These are phyloP conservation scores for Acanthornis magna DNA, from an alignment of 2,797 vertebrate species.

Conservation along the genomic window DNA sequence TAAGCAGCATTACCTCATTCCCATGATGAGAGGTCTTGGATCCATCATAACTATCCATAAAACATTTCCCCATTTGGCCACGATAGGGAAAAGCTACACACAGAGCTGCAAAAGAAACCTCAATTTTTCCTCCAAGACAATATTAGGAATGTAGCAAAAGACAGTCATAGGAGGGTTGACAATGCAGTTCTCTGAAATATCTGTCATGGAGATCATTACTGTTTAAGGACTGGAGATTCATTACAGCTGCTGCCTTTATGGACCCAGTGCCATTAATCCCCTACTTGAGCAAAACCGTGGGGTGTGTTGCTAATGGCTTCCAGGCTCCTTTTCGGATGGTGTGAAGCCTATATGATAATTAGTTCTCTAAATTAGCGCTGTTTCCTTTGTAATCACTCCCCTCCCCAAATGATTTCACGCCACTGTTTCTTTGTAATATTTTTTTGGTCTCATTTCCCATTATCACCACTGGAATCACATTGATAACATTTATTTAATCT, in stretches of 20 bases:
- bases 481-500: slow-evolving; percentile 45
- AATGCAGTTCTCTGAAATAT: not conserved
- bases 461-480: slow-evolving; percentile 47
- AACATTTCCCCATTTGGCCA: not conserved
- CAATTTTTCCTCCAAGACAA: not conserved
- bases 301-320: slow-evolving; percentile 63
- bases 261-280: slow-evolving; percentile 48
- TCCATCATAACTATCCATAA: not conserved
- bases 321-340: slow-evolving; percentile 57
- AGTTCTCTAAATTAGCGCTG: slow-evolving; percentile 65
- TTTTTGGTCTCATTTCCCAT: slow-evolving; percentile 56
- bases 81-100: not conserved
- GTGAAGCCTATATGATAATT: slow-evolving; percentile 69
- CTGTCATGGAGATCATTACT: not conserved
- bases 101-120: not conserved
- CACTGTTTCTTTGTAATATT: not conserved
- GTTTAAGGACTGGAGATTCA: slow-evolving; percentile 47
- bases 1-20: not conserved
- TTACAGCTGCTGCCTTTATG: slow-evolving; percentile 28
- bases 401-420: slow-evolving; percentile 34
- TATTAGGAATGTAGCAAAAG: not conserved
- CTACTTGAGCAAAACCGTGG: slow-evolving; percentile 48
- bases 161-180: not conserved
- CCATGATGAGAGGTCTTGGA: not conserved
- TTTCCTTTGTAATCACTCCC: slow-evolving; percentile 58